Evolutionary conservation across 2,797 vertebrate genomes (phyloP).

Genomic region (Babyrousa celebensis): DNA sequence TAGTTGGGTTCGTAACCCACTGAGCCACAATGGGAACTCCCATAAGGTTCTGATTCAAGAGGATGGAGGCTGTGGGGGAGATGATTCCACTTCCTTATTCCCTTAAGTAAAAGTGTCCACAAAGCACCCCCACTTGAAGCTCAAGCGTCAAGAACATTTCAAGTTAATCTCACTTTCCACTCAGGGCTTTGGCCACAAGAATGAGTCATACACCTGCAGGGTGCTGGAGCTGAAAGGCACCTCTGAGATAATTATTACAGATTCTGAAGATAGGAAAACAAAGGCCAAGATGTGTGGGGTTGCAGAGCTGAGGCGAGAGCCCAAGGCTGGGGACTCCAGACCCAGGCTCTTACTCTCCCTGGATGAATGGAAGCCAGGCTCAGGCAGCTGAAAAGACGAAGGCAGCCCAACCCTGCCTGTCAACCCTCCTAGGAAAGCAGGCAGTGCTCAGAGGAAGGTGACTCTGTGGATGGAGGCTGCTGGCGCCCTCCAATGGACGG

Average conservation of each 20-base stretch:
- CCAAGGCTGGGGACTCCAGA: neutral
- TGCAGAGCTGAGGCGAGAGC: neutral
- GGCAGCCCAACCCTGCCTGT: neutral
- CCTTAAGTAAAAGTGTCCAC: neutral
- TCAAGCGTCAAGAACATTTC: conserved; percentile 27
- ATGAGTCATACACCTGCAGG: neutral
- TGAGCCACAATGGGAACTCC: too few relatives aligned
- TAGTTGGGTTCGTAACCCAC: too few relatives aligned
- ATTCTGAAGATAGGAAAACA: conserved; percentile 35
- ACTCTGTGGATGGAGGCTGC: neutral
- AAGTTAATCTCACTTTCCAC: neutral
- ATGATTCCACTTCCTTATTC: neutral
- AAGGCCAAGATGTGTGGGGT: neutral
- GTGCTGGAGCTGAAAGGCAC: neutral
- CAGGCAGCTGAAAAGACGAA: neutral
- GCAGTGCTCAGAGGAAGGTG: neutral
- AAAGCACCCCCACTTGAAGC: neutral
- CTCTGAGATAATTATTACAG: conserved; percentile 12
- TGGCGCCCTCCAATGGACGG: neutral
- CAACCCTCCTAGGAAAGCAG: neutral
- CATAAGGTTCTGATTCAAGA: neutral
- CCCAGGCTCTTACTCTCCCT: neutral
- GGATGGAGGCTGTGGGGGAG: neutral
- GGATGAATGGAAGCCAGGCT: neutral
- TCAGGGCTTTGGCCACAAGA: neutral